A percentile compares a stretch with the other conserved stretches of the same genome.
phyloP scores from a whole-genome alignment of 30 jellyfish, hydroid and myxozoan genomes.

The Pelagia noctiluca region DNA sequence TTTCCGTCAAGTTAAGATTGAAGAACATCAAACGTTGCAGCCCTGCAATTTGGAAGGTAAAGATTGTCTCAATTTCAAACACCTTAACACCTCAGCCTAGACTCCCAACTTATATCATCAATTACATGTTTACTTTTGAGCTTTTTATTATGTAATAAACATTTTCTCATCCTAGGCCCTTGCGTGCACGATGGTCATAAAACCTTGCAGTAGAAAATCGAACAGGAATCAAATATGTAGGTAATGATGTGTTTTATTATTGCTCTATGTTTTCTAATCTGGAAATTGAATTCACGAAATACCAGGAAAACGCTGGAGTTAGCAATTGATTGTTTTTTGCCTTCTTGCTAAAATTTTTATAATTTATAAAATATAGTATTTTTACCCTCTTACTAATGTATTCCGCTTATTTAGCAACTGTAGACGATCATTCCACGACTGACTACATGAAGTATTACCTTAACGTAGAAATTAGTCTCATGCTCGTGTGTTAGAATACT shows the following conservation, averaged over 20 bases:
- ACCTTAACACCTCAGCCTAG: background rate
- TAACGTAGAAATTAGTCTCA: no score
- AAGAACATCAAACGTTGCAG: slow-evolving; percentile 65
- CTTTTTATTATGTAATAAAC: background rate
- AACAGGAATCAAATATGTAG: slow-evolving; percentile 73
- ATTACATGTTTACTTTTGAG: background rate
- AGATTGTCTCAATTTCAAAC: background rate
- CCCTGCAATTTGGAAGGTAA: slow-evolving; percentile 86
- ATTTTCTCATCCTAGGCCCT: slow-evolving; percentile 63
- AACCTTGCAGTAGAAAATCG: slow-evolving; percentile 83
- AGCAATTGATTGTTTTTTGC: background rate
- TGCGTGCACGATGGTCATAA: slow-evolving; percentile 85
- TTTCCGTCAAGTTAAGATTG: slow-evolving; percentile 34
- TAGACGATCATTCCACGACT: background rate
- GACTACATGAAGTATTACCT: no score
- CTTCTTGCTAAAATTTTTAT: background rate
- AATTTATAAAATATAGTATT: no score
- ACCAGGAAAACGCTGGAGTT: background rate
- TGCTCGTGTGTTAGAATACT: no score
- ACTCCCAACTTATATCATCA: background rate
- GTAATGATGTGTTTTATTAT: background rate
- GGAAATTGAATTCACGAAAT: background rate
- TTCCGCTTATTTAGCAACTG: background rate
- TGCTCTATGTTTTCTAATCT: background rate
- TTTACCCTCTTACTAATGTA: background rate